phyloP scores from a whole-genome alignment of 2,797 vertebrate species.

The Mionectes olivaceus region DNA sequence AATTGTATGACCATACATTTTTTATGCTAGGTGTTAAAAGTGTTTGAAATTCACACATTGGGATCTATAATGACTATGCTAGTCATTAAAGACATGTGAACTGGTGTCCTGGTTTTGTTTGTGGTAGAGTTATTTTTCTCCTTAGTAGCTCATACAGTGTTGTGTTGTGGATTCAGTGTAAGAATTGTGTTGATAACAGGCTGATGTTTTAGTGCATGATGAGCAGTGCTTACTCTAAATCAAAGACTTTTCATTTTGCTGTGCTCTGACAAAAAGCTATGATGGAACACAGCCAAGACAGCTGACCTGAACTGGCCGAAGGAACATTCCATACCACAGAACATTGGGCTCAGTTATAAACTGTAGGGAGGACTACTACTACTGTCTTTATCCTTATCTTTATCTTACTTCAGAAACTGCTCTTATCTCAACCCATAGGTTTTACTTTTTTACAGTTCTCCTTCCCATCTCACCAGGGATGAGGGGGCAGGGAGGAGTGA shows the following conservation, averaged over 20 bases:
- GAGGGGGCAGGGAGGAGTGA: neutral
- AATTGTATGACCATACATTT: neutral
- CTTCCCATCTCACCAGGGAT: neutral
- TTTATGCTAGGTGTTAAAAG: neutral
- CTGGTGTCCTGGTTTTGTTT: neutral
- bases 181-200: neutral
- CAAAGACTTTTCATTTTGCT: neutral
- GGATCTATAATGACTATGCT: neutral
- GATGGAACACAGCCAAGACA: neutral
- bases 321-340: no score
- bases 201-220: neutral
- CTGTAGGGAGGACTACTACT: neutral
- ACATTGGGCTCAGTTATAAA: neutral
- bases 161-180: neutral
- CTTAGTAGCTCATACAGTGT: neutral
- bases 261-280: neutral
- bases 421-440: neutral
- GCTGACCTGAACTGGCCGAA: neutral
- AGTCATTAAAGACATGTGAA: neutral
- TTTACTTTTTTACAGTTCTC: neutral
- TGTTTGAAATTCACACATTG: neutral
- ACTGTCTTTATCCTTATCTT: neutral
- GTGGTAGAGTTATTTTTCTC: neutral
- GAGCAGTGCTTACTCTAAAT: neutral
- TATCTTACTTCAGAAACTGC: neutral